Conservation (phyloP, 1,140 invertebrate species). For the Drosophila bocki region DNA sequence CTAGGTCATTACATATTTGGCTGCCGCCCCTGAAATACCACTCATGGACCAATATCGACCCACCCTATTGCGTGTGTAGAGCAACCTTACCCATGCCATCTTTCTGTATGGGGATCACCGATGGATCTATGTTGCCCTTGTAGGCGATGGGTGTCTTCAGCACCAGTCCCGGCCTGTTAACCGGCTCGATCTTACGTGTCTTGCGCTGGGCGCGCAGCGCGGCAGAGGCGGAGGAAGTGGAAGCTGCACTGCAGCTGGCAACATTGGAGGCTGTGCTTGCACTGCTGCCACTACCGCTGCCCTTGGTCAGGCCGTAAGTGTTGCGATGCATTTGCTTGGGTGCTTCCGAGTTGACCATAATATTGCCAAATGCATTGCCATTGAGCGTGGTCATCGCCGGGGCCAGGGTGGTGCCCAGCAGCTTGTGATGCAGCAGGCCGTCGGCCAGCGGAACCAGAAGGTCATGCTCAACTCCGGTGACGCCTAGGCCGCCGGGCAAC, state of each 20-base stretch:
- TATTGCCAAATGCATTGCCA: conserved; percentile 85
- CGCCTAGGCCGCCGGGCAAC: conserved; percentile 42
- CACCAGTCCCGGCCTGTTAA: conserved; percentile 91
- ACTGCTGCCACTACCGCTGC: background rate
- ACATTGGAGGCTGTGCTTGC: conserved; percentile 4
- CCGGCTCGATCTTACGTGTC: conserved; percentile 89
- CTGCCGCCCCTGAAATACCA: background rate
- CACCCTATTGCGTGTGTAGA: conserved; percentile 25
- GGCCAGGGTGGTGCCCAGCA: conserved; percentile 62
- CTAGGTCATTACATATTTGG: too few species aligned
- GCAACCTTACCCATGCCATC: conserved; percentile 91
- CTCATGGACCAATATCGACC: conserved; percentile 21
- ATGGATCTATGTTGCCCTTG: conserved; percentile 91
- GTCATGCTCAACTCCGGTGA: conserved; percentile 58
- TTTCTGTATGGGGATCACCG: conserved; percentile 91
- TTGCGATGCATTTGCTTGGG: conserved; percentile 80
- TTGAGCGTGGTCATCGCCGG: conserved; percentile 37
- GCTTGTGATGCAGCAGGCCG: conserved; percentile 71
- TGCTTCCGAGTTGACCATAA: conserved; percentile 78
- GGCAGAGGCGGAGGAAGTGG: conserved; percentile 33
- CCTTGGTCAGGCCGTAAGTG: conserved; percentile 37
- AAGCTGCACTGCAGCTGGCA: conserved; percentile 34
- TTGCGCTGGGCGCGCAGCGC: conserved; percentile 78
- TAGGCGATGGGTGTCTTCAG: conserved; percentile 93
- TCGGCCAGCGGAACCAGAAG: conserved; percentile 69